Base-by-base conservation (phyloP, 2,888 invertebrate genomes). In the Pristionchus arcanus region DNA sequence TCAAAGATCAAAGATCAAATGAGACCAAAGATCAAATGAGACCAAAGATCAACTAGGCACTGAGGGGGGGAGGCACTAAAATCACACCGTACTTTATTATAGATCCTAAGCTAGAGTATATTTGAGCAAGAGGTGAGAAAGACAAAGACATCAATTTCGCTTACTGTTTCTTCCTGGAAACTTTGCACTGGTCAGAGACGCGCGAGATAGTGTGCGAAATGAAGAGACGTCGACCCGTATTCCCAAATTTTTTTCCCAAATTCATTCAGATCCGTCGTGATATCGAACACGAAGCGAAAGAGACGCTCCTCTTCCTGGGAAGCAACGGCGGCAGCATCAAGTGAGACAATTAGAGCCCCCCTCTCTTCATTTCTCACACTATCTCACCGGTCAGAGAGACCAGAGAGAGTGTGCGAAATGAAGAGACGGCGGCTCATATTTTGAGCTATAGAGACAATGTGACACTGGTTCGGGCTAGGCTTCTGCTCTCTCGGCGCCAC, bases 281-380 rank as follows among this genome's bases (percentile, higher is more conserved):
- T 1, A 2, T 2, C 19, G 31, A 28, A 31, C 3, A 37, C 37
- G 13, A 28, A 34, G 25, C 7, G 25, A n/a, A 31, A 1, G 81
- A 81, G n/a, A 53, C 81, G n/a, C 42, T 53, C 53, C 7, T 81
- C 49, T 81, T 81, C 49, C 81, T 81, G 15, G 81, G n/a, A 11
- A 49, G 42, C 81, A 81, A 81, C 21, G 42, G 49, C 13, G 81
- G 81, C 42, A 42, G 53, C 28, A 81, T 81, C 2, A 81, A 42
- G 81, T 81, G 53, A 81, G 81, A 7, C 9, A 16, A 21, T 59
- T 59, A 4, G 16, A 13, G 25, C 13, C 59, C 13, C 21, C 25
- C 19, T 25, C 63, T 34, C 34, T 71, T 19, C 9, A 25, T 66
- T 21, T 55, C 21, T 13, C 55, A 2, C 55, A 21, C 19, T 59